phyloP scores from a whole-genome alignment of 2,113 vertebrate species.

The Okapia johnstoni region DNA sequence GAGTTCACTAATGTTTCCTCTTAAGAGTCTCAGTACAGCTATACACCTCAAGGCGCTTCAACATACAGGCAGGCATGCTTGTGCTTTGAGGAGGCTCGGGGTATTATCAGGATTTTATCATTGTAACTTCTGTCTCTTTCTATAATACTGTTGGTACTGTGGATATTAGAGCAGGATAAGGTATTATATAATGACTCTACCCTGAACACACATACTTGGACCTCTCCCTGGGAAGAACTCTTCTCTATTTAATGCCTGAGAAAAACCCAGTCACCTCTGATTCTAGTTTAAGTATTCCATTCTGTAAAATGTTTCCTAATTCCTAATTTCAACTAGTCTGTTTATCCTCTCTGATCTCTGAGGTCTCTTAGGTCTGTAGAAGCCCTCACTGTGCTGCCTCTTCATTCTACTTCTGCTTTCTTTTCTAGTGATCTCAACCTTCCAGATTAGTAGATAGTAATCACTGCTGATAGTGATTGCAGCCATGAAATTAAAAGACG shows the following conservation, averaged over 20 bases:
- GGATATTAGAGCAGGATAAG: background rate
- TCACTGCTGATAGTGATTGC: too few species aligned
- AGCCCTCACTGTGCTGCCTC: background rate
- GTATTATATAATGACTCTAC: background rate
- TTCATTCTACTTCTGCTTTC: background rate
- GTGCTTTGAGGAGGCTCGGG: background rate
- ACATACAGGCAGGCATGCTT: background rate
- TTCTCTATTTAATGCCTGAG: background rate
- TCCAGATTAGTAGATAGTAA: background rate
- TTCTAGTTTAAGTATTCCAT: background rate
- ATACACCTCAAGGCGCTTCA: background rate
- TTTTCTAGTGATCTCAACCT: background rate
- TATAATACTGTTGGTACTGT: background rate
- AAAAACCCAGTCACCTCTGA: background rate
- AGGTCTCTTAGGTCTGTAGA: background rate
- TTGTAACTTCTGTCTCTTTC: background rate
- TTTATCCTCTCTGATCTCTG: background rate
- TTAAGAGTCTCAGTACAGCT: background rate
- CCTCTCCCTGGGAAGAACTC: background rate
- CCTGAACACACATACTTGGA: background rate
- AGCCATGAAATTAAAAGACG: too few species aligned
- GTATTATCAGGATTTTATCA: background rate
- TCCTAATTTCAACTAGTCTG: background rate
- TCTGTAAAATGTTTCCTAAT: background rate
- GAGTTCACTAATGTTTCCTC: background rate